Base-by-base conservation (phyloP, 2,888 invertebrate genomes). In the Cheilosia vernalis region DNA sequence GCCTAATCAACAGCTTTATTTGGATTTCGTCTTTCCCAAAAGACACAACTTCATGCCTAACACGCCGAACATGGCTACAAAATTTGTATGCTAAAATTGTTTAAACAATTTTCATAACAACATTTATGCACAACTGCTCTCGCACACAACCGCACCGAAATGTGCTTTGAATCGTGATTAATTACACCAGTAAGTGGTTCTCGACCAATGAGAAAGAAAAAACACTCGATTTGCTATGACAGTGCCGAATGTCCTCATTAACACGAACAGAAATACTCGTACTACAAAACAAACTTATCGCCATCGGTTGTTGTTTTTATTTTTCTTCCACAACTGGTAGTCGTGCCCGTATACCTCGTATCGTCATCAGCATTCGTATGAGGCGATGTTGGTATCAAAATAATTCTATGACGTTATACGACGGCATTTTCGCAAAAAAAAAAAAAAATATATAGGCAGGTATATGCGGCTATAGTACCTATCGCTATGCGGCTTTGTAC, bases 381-480 rank as follows among this genome's bases (percentile, higher is more conserved):
- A 78, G 33, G 61, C 51, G 15, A n/a, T 51, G 15, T 51, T 51
- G 51, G n/a, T 19, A 61, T 70, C 58, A 64, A 84, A 84, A 80
- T 84, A 76, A 80, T 49, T 80, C 74, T 60, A 80, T 84, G 84
- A 84, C 84, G 84, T 84, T 74, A 77, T 66, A 10, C 21, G 49
- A 63, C 60, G 70, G 40, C 49, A 61, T 55, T 70, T 69, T 60
- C 56, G 33, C 42, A 24, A 64, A 21, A 21, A 1, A 21, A 21
- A 1, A 21, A 37, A 21, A 61, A 30, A 9, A 30, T 30, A 9
- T 30, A 9, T 9, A 9, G 9, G 9, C 0, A 30, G 1, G 30
- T 19, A 49, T 37, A 60, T 51, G 51, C 37, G 37, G 4, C 13
- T 3, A 13, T 13, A 37, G 33, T 33, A 33, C 33, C 10, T 40